Evolutionary conservation across 2,797 vertebrate genomes (phyloP).

Genomic region (Dromococcyx pavoninus): DNA sequence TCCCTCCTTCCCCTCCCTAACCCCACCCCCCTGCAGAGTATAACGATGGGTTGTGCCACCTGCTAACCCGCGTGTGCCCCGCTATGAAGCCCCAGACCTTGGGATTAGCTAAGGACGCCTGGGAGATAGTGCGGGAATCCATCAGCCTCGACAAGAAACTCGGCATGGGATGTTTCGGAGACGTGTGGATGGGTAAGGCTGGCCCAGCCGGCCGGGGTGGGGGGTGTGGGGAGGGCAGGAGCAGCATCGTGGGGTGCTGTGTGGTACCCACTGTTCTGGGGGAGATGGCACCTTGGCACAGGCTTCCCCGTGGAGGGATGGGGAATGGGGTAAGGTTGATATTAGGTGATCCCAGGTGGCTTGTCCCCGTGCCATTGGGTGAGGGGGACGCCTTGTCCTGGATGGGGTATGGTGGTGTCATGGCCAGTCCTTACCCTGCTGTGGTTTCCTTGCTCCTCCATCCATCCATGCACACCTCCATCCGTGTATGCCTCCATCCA

Average conservation of each 20-base stretch:
- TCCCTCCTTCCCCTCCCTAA: not conserved
- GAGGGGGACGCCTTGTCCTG: not conserved
- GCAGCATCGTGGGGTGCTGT: not conserved
- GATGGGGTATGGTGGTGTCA: not conserved
- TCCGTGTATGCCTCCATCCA: not conserved
- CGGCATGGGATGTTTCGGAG: slow-evolving; percentile 96
- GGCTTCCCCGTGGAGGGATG: not conserved
- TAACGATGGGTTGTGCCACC: slow-evolving; percentile 92
- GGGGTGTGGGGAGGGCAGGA: not conserved
- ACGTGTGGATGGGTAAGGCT: slow-evolving; percentile 95
- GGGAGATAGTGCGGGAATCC: slow-evolving; percentile 89
- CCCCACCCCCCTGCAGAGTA: slow-evolving; percentile 72
- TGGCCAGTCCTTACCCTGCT: not conserved
- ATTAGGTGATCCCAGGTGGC: accelerated
- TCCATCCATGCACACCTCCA: not conserved
- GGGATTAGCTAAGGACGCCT: slow-evolving; percentile 92
- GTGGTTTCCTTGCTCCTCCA: not conserved
- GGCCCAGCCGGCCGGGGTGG: not conserved
- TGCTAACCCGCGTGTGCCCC: slow-evolving; percentile 84
- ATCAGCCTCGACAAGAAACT: slow-evolving; percentile 84
- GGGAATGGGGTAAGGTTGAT: not conserved
- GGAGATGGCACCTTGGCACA: not conserved
- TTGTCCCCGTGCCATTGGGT: not conserved
- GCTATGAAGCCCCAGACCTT: slow-evolving; percentile 88
- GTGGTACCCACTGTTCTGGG: not conserved